Conservation (phyloP, 2,113 vertebrate genomes). For the Brienomyrus longianalis region DNA sequence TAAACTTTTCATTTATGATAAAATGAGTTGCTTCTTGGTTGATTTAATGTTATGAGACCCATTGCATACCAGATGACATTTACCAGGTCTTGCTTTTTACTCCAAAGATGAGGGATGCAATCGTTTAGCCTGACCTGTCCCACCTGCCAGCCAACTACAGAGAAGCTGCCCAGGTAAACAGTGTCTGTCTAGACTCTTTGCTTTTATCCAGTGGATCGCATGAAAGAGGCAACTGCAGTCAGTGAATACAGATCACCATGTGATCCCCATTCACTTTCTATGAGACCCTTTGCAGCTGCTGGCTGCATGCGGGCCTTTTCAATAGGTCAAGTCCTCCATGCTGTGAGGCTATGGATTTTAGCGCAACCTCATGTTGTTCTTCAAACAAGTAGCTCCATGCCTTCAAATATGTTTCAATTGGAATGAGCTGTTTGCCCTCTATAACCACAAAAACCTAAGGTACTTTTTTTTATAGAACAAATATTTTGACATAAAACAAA, state of each 20-base stretch:
- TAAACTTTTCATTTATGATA: background rate
- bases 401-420: conserved; percentile 35
- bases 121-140: background rate
- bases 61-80: background rate
- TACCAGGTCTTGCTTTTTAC: conserved; percentile 8
- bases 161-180: background rate
- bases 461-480: background rate
- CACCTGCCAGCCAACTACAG: background rate
- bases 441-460: background rate
- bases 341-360: conserved; percentile 44
- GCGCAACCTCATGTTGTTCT: conserved; percentile 31
- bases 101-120: background rate
- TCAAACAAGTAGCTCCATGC: conserved; percentile 30
- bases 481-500: background rate
- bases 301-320: conserved; percentile 37
- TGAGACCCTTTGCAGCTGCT: conserved; percentile 34
- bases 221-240: background rate
- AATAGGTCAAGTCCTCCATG: conserved; percentile 44
- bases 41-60: background rate
- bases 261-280: conserved; percentile 27
- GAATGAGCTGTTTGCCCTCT: background rate
- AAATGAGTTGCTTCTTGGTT: background rate
- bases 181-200: background rate
- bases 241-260: conserved; percentile 24
- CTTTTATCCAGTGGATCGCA: background rate